Evolutionary conservation across 2,888 invertebrate species (phyloP), one percentile per base, ranked within the genome.

Genomic region (Hesperia comma): DNA sequence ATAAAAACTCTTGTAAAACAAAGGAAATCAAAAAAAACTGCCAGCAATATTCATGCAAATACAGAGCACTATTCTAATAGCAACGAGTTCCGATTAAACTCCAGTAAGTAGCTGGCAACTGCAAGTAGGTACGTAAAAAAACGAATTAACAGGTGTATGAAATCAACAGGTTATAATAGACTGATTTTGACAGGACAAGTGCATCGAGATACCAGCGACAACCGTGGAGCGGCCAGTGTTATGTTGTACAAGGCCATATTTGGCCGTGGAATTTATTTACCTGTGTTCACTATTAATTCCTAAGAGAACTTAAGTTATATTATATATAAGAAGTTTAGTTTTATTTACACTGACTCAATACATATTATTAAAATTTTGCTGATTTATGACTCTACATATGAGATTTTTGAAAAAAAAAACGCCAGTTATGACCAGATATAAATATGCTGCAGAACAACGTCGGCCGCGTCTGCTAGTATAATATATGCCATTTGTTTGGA

Each of bases 131-230:
- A 19, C n/a, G 55, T 19, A 76, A 78, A 76, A 72, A 76, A 69
- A 71, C 63, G 63, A 58, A 70, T 64, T 70, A 75, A 83, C 83
- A 84, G 84, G 84, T 84, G 84, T 77, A 74, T 71, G 69, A 70
- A 75, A 73, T 74, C 76, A 77, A 80, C 82, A 78, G 77, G 77
- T 70, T 78, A 77, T 76, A 80, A 77, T 77, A 78, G 84, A 83
- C 80, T 82, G 84, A 83, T 85, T 85, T 85, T 80, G 80, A 83
- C 76, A 80, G 73, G 78, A 79, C 81, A 78, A 79, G 79, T 78
- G 77, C 64, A 64, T 64, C 53, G 58, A 53, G 19, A 64, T 64
- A 46, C 46, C 63, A 69, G 56, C 14, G 67, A 57, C 46, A 55
- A 15, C 19, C n/a, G 41, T 63, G 51, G 68, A 71, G 67, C 40